These are phyloP conservation scores for Coryphaenoides rupestris DNA, from an alignment of 2,113 vertebrate species.

Conservation along the genomic window DNA sequence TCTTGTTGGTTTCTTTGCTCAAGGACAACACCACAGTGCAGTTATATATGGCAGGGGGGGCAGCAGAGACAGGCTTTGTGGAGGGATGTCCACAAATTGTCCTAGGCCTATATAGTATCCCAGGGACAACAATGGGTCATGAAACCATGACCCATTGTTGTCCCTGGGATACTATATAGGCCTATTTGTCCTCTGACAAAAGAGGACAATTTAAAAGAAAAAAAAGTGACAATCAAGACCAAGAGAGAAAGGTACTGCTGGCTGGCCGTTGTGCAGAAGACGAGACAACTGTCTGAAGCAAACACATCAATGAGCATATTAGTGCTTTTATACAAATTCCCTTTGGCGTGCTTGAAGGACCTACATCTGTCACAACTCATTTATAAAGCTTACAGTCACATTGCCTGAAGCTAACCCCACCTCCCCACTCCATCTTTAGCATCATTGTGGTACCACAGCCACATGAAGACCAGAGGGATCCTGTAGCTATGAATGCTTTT, in stretches of 20 bases:
- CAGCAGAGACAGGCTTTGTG: no score
- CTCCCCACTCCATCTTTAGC: no score
- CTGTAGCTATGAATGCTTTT: conserved; percentile 32
- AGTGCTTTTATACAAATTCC: conserved; percentile 29
- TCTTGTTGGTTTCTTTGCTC: no score
- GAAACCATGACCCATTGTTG: conserved; percentile 1
- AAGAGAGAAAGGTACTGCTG: conserved; percentile 30
- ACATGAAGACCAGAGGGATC: conserved; percentile 25
- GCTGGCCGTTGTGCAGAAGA: conserved; percentile 19
- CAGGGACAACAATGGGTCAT: conserved; percentile 13
- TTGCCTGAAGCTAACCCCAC: conserved; percentile 1
- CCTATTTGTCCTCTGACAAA: no score
- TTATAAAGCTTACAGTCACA: conserved; percentile 24
- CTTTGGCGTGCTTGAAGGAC: conserved; percentile 23
- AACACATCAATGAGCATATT: conserved; percentile 28
- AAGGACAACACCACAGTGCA: no score
- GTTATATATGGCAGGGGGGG: no score
- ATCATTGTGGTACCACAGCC: conserved; percentile 14
- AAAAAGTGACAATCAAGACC: conserved; percentile 38
- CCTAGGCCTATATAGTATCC: no score
- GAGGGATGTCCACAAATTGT: no score
- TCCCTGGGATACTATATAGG: conserved; percentile 27
- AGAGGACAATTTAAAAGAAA: conserved; percentile 33
- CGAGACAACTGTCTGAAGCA: not conserved
- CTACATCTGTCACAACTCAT: conserved; percentile 29